phyloP scores from a whole-genome alignment of 2,888 invertebrate species.

The Apotomis capreana region DNA sequence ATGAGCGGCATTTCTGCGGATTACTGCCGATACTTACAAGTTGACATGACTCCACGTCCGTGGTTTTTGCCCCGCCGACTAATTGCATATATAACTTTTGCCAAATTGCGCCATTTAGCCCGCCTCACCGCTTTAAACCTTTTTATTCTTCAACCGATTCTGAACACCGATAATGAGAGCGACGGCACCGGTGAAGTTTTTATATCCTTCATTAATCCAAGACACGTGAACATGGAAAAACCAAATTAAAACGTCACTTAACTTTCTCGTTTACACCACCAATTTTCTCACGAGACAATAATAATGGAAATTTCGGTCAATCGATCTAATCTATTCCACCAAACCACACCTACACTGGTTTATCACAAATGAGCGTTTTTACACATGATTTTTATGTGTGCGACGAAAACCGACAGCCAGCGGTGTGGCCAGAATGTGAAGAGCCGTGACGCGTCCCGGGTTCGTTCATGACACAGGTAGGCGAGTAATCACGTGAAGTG shows the following conservation, averaged over 20 bases:
- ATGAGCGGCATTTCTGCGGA: slow-evolving; percentile 57
- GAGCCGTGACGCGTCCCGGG: slow-evolving; percentile 46
- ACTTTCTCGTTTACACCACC: slow-evolving; percentile 55
- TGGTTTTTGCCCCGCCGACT: slow-evolving; percentile 62
- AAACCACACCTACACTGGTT: slow-evolving; percentile 69
- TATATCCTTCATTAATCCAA: slow-evolving; percentile 44
- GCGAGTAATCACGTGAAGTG: slow-evolving; percentile 47
- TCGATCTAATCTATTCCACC: slow-evolving; percentile 72
- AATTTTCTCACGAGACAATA: slow-evolving; percentile 75
- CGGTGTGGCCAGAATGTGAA: slow-evolving; percentile 47
- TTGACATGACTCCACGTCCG: slow-evolving; percentile 60
- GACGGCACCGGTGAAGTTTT: slow-evolving; percentile 50
- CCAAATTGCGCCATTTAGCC: slow-evolving; percentile 69
- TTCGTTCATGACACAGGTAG: slow-evolving; percentile 45
- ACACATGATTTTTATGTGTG: slow-evolving; percentile 61
- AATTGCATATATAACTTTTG: slow-evolving; percentile 70
- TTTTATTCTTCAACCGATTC: slow-evolving; percentile 56
- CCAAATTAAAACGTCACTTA: slow-evolving; percentile 58
- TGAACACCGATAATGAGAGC: slow-evolving; percentile 56
- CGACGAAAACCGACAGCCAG: slow-evolving; percentile 56
- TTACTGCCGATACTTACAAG: slow-evolving; percentile 55
- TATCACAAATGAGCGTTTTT: slow-evolving; percentile 74
- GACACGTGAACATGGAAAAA: slow-evolving; percentile 26
- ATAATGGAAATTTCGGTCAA: slow-evolving; percentile 67
- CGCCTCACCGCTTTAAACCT: slow-evolving; percentile 51